Percentiles rank a stretch among this genome's conserved stretches.
Conservation (phyloP, 2,797 vertebrate species). For the Anabacerthia variegaticeps region DNA sequence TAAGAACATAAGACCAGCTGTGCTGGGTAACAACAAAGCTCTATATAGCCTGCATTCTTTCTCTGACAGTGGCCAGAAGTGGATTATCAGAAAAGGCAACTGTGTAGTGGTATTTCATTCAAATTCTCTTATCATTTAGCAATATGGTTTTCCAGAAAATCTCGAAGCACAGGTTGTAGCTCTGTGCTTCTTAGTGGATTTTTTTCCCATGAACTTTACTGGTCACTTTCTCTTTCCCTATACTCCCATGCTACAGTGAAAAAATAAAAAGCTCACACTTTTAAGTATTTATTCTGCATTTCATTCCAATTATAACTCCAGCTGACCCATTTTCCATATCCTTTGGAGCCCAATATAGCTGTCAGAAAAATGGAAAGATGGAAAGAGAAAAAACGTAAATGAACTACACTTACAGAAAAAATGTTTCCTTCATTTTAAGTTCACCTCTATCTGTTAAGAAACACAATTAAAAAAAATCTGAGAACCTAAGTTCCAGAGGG, state of each 20-base stretch:
- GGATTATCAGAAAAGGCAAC: background rate
- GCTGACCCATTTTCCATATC: background rate
- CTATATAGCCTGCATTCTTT: background rate
- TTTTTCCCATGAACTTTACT: background rate
- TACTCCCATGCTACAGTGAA: background rate
- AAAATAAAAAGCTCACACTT: background rate
- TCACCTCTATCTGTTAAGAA: background rate
- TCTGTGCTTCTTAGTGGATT: background rate
- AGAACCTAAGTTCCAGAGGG: background rate
- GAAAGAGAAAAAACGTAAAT: background rate
- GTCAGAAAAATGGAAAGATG: background rate
- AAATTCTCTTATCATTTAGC: background rate
- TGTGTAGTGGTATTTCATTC: background rate
- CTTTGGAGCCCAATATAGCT: background rate
- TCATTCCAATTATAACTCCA: background rate
- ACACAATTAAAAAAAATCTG: background rate
- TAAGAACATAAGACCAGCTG: background rate
- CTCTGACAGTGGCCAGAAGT: background rate
- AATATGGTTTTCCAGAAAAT: background rate
- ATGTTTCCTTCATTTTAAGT: background rate
- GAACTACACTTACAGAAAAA: background rate
- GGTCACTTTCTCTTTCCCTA: background rate
- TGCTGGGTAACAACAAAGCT: background rate
- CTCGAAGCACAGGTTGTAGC: background rate
- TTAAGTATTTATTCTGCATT: background rate